Base-by-base conservation (phyloP, 2,888 invertebrate genomes). In the Netelia inedita region DNA sequence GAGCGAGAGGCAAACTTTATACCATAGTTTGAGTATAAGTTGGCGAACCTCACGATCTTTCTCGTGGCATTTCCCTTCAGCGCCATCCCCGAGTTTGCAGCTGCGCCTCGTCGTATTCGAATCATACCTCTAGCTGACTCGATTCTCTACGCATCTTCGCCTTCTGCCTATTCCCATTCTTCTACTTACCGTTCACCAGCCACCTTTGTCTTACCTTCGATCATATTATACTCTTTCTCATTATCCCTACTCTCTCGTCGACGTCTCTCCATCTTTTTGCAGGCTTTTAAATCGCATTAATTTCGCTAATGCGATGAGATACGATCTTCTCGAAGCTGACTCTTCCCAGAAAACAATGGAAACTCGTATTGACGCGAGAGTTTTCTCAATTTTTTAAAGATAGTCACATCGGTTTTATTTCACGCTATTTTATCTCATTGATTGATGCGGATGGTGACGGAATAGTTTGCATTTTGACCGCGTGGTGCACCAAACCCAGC, bases 261-360 rank as follows among this genome's bases (percentile, higher is more conserved):
- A 35, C 35, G 35, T 35, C n/a, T 69, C 57, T 79, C 57, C 46
- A 46, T 46, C 74, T 69, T 50, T 79, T 68, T 55, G 59, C 65
- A 46, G 19, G 46, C 53, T 46, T 43, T 46, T 19, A 9, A 23
- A 6, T 43, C n/a, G 14, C 21, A 65, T n/a, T 66, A 73, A 68
- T 55, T 61, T 35, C 35, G 6, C 35, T 35, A 35, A 35, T 35
- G 35, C 35, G 35, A 35, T 35, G 35, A 35, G 35, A 35, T 35
- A 35, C 35, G 35, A 35, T 55, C 28, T 65, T 61, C n/a, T 9
- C 63, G 19, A 41, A 35, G 6, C 35, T 43, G 71, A 23, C 55
- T 75, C n/a, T 28, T 55, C 53, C 1, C 5, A 9, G 55, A 14
- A 71, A 71, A 82, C 81, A 69, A 82, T 82, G 55, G 57, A 65